Percentiles rank a stretch among this genome's conserved stretches.
Evolutionary conservation across 2,888 invertebrate genomes (phyloP).

Genomic region (Bellardia bayeri): DNA sequence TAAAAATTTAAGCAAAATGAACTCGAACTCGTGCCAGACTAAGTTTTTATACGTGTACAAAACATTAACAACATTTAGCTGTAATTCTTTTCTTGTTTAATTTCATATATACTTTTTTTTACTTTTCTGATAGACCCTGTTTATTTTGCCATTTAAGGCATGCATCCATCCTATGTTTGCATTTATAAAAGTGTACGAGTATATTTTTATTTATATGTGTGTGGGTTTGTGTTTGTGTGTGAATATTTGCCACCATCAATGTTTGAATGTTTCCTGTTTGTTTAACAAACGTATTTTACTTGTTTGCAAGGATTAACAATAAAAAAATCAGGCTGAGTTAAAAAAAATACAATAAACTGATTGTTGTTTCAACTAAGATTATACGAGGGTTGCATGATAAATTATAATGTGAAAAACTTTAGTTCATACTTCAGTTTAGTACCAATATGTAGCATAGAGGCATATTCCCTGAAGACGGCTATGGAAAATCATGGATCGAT

Average conservation of each 20-base stretch:
- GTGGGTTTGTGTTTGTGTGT: constrained; percentile 17
- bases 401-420: too few relatives aligned
- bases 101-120: constrained; percentile 30
- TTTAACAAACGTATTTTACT: constrained; percentile 75
- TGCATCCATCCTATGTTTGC: constrained; percentile 44
- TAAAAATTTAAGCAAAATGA: constrained; percentile 40
- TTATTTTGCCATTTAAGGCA: constrained; percentile 63
- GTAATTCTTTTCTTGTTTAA: constrained; percentile 64
- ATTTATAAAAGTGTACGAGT: constrained; percentile 31
- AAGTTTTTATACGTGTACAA: constrained; percentile 64
- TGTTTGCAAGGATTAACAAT: constrained; percentile 77
- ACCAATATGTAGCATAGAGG: too few relatives aligned
- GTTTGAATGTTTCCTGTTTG: constrained; percentile 75
- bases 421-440: too few relatives aligned
- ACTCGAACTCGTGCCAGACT: constrained; percentile 62
- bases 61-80: constrained; percentile 72
- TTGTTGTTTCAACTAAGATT: constrained; percentile 27
- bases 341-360: constrained; percentile 34
- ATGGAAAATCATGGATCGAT: too few relatives aligned
- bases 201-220: background rate
- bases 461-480: too few relatives aligned
- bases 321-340: constrained; percentile 39
- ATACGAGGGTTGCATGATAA: constrained; percentile 38
- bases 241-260: constrained; percentile 67
- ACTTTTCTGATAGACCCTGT: constrained; percentile 53